Conservation (phyloP, 2,888 invertebrate genomes). For the Cyrtodaria siliqua region DNA sequence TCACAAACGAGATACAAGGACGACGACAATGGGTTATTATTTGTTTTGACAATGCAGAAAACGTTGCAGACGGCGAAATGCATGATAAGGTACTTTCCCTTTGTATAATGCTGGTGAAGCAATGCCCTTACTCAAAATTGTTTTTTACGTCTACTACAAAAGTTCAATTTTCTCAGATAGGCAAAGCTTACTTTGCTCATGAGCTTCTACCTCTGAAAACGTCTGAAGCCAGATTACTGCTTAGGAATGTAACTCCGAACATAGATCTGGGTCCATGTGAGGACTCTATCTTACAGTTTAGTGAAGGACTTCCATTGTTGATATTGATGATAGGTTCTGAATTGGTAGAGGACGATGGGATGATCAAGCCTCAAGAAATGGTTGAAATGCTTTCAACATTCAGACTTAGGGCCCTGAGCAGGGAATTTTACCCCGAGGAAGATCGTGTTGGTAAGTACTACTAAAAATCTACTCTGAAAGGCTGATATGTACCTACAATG, state of each 20-base stretch:
- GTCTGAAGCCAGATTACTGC: slow-evolving; percentile 49
- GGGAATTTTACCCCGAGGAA: slow-evolving; percentile 54
- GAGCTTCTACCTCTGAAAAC: too few species aligned
- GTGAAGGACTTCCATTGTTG: slow-evolving; percentile 65
- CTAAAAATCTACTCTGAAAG: too few species aligned
- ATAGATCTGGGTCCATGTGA: slow-evolving; percentile 58
- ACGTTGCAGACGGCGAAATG: slow-evolving; percentile 47
- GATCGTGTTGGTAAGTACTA: slow-evolving; percentile 62
- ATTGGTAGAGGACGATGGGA: slow-evolving; percentile 51
- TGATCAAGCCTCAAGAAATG: slow-evolving; percentile 62
- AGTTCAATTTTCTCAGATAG: slow-evolving; percentile 25
- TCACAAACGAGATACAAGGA: neutral
- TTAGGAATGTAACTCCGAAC: slow-evolving; percentile 41
- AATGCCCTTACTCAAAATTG: slow-evolving; percentile 49
- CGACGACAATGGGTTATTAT: slow-evolving; percentile 28
- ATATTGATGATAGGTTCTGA: slow-evolving; percentile 64
- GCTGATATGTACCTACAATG: too few species aligned
- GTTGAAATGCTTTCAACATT: slow-evolving; percentile 54
- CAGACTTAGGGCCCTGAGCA: slow-evolving; percentile 62
- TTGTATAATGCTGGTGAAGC: slow-evolving; percentile 21
- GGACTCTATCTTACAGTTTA: slow-evolving; percentile 55
- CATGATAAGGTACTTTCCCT: slow-evolving; percentile 42
- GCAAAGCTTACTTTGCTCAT: slow-evolving; percentile 33
- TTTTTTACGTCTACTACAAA: slow-evolving; percentile 65
- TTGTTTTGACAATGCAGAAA: slow-evolving; percentile 70